Percentiles rank a stretch among this genome's conserved stretches.
Evolutionary conservation across 2,888 invertebrate genomes (phyloP).

Genomic region (Tenthredo scrophulariae): DNA sequence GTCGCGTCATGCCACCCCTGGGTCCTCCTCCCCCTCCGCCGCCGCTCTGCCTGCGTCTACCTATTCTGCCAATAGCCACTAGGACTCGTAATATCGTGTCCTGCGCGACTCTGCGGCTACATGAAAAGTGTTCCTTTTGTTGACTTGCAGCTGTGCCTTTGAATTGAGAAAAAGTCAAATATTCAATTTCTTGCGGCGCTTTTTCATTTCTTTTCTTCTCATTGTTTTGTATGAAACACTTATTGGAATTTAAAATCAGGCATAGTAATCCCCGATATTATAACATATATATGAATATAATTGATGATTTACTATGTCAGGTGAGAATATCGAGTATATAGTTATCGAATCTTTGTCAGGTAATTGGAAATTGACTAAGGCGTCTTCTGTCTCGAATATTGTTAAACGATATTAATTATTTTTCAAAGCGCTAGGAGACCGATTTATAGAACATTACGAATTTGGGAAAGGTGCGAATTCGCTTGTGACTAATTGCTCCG

Average conservation of each 20-base stretch:
- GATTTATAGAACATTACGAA: background rate
- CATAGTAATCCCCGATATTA: no score
- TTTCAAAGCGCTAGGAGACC: background rate
- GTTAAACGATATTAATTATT: background rate
- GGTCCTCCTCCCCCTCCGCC: slow-evolving; percentile 67
- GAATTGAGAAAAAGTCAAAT: background rate
- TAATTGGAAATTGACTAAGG: background rate
- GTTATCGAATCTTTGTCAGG: background rate
- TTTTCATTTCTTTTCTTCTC: no score
- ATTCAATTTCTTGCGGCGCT: no score
- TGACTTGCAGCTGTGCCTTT: slow-evolving; percentile 30
- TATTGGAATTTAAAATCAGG: no score
- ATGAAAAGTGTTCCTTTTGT: slow-evolving; percentile 38
- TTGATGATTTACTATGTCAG: background rate
- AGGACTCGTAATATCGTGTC: slow-evolving; percentile 62
- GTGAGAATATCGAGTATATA: background rate
- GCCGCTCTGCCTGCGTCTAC: slow-evolving; percentile 71
- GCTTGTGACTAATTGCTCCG: background rate
- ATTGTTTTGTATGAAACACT: no score
- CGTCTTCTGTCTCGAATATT: background rate
- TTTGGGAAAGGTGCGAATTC: background rate
- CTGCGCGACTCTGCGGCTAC: slow-evolving; percentile 22
- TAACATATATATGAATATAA: background rate
- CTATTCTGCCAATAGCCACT: slow-evolving; percentile 71
- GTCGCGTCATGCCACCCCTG: slow-evolving; percentile 82